A percentile compares a stretch with the other conserved stretches of the same genome.
Conservation (phyloP, 2,797 vertebrate genomes). For the Crypturellus tataupa region DNA sequence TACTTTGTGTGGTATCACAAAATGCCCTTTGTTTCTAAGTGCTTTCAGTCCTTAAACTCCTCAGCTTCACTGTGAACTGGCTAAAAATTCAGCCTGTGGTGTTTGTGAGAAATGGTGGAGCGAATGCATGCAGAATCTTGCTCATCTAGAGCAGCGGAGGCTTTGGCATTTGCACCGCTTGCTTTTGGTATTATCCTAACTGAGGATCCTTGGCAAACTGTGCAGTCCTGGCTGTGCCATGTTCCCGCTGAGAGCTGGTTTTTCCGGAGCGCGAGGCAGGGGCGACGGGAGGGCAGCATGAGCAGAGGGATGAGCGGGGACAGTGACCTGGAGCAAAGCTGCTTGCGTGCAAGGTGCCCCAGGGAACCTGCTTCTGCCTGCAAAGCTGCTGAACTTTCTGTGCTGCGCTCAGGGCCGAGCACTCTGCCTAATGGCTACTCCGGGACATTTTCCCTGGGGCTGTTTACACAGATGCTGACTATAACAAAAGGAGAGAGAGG, state of each 20-base stretch:
- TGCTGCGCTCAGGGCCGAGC: neutral
- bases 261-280: neutral
- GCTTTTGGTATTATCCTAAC: neutral
- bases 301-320: neutral
- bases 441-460: neutral
- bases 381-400: conserved; percentile 21
- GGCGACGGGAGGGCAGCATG: conserved; percentile 16
- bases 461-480: neutral
- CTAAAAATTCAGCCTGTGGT: neutral
- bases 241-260: neutral
- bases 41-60: neutral
- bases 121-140: neutral
- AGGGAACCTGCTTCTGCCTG: neutral
- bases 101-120: neutral
- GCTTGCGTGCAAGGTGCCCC: neutral
- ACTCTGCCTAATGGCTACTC: neutral
- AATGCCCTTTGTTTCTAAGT: neutral
- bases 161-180: neutral
- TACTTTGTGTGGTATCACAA: neutral
- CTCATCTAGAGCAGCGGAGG: neutral
- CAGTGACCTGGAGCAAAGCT: neutral
- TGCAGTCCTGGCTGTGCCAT: neutral
- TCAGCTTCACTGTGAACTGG: neutral
- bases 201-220: neutral
- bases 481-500: neutral